Percentiles rank a stretch among this genome's conserved stretches.
phyloP scores from a whole-genome alignment of 2,113 vertebrate genomes.

The Cardinalis cardinalis region DNA sequence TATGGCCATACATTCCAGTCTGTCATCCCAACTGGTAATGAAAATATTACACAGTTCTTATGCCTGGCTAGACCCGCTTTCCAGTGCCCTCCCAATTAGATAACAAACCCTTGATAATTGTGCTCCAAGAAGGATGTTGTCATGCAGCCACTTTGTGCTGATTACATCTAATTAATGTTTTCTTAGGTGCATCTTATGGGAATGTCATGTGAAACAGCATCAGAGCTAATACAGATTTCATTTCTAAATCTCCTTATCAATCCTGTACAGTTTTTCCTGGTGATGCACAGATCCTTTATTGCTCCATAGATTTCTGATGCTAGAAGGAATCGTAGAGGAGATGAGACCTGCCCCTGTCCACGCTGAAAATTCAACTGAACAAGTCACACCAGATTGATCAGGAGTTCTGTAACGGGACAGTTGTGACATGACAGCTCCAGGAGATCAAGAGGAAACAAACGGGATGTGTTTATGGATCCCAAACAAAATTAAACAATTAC shows the following conservation, averaged over 20 bases:
- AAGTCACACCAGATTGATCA: not conserved
- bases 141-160: not conserved
- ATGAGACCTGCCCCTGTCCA: not conserved
- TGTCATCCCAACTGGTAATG: not conserved
- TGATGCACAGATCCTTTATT: not conserved
- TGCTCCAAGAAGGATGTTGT: not conserved
- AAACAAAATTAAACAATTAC: constrained; percentile 58
- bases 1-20: constrained; percentile 27
- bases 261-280: not conserved
- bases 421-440: not conserved
- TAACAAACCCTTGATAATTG: not conserved
- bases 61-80: constrained; percentile 1
- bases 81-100: not conserved
- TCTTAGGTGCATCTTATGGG: not conserved
- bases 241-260: not conserved
- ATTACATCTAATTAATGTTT: constrained; percentile 23
- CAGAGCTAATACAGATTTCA: not conserved
- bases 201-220: not conserved
- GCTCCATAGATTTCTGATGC: not conserved
- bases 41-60: not conserved
- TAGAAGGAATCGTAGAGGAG: not conserved
- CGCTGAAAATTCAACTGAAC: not conserved
- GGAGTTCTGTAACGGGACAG: not conserved
- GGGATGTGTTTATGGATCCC: not conserved
- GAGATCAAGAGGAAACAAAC: constrained; percentile 22